These are phyloP conservation scores for Luehdorfia chinensis DNA, from an alignment of 1,140 invertebrate genomes.

Conservation along the genomic window DNA sequence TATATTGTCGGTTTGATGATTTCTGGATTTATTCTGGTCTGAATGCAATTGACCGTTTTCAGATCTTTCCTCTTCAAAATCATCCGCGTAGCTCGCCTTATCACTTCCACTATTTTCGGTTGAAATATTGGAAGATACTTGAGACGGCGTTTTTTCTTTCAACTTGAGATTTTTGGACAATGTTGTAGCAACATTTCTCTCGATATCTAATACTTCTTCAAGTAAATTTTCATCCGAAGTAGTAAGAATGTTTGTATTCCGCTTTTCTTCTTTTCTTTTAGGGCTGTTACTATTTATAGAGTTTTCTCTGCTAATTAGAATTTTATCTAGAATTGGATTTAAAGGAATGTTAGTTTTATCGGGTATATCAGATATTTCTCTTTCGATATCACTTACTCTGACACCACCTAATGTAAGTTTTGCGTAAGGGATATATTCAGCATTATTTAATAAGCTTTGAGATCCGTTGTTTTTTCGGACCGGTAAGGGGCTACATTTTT, in stretches of 20 bases:
- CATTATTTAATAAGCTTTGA: conserved; percentile 41
- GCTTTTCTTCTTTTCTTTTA: conserved; percentile 26
- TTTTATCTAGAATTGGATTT: conserved; percentile 58
- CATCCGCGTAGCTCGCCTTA: conserved; percentile 60
- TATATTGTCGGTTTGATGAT: conserved; percentile 12
- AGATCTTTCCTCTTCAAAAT: conserved; percentile 69
- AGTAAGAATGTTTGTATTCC: conserved; percentile 45
- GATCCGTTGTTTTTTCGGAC: conserved; percentile 21
- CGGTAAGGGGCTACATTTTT: conserved; percentile 20
- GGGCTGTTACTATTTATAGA: conserved; percentile 42
- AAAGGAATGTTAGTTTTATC: conserved; percentile 48
- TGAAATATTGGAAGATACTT: conserved; percentile 1
- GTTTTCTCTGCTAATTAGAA: conserved; percentile 54
- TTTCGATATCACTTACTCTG: conserved; percentile 61
- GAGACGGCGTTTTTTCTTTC: conserved; percentile 16
- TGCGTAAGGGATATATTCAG: conserved; percentile 71
- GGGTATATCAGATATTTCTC: conserved; percentile 47
- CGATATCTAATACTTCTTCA: conserved; percentile 62
- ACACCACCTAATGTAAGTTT: conserved; percentile 70
- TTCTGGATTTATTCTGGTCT: conserved; percentile 12
- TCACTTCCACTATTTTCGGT: conserved; percentile 27
- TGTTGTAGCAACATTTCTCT: conserved; percentile 45
- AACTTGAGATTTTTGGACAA: conserved; percentile 33
- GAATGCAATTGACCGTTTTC: conserved; percentile 20
- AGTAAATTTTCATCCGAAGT: conserved; percentile 67